Conservation (phyloP, 2,113 vertebrate species). For the Maccullochella peelii region DNA sequence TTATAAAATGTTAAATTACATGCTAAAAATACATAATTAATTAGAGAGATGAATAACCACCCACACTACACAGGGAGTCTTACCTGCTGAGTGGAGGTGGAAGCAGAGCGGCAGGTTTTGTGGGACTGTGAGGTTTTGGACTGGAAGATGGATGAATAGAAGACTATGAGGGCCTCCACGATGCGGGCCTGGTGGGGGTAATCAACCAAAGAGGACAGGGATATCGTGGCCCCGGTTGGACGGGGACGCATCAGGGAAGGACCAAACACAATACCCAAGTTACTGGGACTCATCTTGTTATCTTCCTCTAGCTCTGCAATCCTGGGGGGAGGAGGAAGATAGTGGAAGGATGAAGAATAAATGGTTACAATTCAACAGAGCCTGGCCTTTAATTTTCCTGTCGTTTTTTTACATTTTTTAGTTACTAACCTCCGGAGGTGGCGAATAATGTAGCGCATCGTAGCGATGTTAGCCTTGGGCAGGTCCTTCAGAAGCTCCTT, state of each 20-base stretch:
- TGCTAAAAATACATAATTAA: not conserved
- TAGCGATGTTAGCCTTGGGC: conserved; percentile 86
- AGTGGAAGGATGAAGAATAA: not conserved
- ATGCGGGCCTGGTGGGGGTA: conserved; percentile 97
- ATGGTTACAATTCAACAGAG: not conserved
- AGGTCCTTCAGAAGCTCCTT: conserved; percentile 88
- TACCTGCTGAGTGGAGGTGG: conserved; percentile 68
- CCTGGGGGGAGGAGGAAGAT: conserved; percentile 75
- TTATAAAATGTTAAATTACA: no score
- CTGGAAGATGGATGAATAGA: conserved; percentile 88
- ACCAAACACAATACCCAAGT: conserved; percentile 96
- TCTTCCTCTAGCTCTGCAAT: conserved; percentile 93
- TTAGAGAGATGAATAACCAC: not conserved
- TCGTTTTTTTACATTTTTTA: not conserved
- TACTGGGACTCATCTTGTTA: conserved; percentile 97
- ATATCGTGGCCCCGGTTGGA: conserved; percentile 93
- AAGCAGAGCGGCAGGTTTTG: conserved; percentile 29
- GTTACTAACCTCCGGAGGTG: conserved; percentile 90
- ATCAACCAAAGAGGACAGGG: conserved; percentile 95
- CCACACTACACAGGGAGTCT: not conserved
- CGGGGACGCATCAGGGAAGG: conserved; percentile 94
- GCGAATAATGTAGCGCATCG: conserved; percentile 88
- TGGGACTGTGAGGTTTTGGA: conserved; percentile 58
- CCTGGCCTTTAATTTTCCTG: not conserved
- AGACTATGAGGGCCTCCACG: conserved; percentile 92